Percentiles rank a stretch among this genome's conserved stretches.
phyloP scores from a whole-genome alignment of 2,113 vertebrate genomes.

The Apteryx owenii region DNA sequence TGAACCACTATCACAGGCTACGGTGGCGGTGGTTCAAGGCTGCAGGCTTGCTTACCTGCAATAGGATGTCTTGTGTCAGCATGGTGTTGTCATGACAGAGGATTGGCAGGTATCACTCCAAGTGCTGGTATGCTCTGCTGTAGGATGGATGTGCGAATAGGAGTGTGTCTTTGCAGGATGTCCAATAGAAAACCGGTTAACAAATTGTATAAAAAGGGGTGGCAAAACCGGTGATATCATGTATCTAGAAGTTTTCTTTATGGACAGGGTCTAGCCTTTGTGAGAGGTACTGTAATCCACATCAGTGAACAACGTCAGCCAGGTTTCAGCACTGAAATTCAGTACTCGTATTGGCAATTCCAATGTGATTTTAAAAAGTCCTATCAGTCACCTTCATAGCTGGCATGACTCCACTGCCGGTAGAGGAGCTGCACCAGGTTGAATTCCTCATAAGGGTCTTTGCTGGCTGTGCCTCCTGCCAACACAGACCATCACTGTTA shows the following conservation, averaged over 20 bases:
- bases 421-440: neutral
- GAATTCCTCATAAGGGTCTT: neutral
- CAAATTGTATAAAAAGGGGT: too few species aligned
- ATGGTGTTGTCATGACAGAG: neutral
- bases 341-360: neutral
- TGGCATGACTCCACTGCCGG: neutral
- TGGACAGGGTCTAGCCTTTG: fast-evolving
- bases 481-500: neutral
- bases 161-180: neutral
- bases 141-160: neutral
- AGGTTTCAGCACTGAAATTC: neutral
- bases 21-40: neutral
- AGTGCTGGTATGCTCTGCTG: neutral
- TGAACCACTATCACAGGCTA: neutral
- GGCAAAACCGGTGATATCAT: neutral
- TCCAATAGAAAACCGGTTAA: neutral
- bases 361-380: neutral
- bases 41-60: neutral
- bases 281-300: too few species aligned
- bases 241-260: neutral
- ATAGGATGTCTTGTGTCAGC: fast-evolving
- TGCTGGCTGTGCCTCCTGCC: neutral
- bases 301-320: neutral
- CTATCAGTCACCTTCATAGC: neutral
- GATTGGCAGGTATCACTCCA: neutral